phyloP scores from a whole-genome alignment of 2,797 vertebrate species.

The Muscicapa striata region DNA sequence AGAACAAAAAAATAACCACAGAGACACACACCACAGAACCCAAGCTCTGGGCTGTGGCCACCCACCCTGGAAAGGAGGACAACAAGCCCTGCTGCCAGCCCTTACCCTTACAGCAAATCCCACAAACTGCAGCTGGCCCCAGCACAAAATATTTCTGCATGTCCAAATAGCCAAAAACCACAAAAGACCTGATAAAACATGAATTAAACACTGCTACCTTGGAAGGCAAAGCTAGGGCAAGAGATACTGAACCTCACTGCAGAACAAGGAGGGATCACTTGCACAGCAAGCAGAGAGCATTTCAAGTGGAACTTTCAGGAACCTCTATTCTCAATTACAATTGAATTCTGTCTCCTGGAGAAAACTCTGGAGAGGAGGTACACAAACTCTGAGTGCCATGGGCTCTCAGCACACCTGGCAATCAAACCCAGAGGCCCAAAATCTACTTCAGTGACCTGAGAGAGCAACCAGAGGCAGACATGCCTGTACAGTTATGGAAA shows the following conservation, averaged over 20 bases:
- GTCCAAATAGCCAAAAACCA: neutral
- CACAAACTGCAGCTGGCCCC: neutral
- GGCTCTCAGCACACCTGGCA: neutral
- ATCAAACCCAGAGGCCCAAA: neutral
- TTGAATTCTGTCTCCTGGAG: neutral
- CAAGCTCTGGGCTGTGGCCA: neutral
- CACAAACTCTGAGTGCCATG: rapidly evolving
- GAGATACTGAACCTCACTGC: neutral
- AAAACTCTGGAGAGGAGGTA: neutral
- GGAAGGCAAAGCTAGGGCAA: neutral
- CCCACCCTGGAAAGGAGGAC: rapidly evolving
- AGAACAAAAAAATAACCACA: neutral
- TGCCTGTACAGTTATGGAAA: neutral
- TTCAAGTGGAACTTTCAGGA: neutral
- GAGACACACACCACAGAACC: neutral
- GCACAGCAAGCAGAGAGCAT: neutral
- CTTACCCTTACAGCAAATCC: neutral
- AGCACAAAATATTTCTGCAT: neutral
- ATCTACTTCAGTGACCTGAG: neutral
- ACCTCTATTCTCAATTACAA: neutral
- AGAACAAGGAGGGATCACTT: neutral
- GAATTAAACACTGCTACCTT: neutral
- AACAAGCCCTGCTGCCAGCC: neutral
- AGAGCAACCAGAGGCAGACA: neutral
- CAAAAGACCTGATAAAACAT: rapidly evolving